Evolutionary conservation across 37 sponge, comb jelly and placozoan species (phyloP), one percentile per base, ranked within the genome.

Genomic region (Spongilla lacustris): DNA sequence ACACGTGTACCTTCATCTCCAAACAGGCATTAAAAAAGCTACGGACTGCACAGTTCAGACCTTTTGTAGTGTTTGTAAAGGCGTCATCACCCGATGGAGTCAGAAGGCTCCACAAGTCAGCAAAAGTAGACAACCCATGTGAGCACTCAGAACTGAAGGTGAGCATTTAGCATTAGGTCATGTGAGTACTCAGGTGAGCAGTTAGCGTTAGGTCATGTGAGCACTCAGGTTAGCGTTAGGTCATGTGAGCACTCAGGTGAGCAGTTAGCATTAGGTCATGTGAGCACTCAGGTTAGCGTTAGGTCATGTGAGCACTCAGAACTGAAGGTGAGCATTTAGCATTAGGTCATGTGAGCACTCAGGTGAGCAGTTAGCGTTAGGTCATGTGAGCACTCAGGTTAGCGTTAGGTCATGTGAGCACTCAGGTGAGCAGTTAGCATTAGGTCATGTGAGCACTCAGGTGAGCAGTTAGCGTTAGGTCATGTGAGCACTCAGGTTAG

Each of bases 1-100:
- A 46, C 46, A 46, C 46, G 8, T 46, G 8, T 46, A 46, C 46
- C 46, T 28, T 11, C 25, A 69, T 12, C 28, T 12, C 49, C 17
- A 31, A 67, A 35, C 69, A 94, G 95, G 89, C 92, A 5, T 50
- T 94, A 34, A 94, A 94, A 84, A 71, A 85, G 83, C 76, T 94
- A 0, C 71, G 92, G 6, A 94, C 92, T 17, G n/a, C 80, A 72
- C 86, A 77, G 74, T 94, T 88, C 77, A 69, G 85, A 41, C 95
- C 92, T 1, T 48, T 91, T 37, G 85, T 94, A 21, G 87, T 94
- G 24, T 94, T 91, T 71, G 81, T 91, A 71, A 91, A 91, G 73
- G 89, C 92, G 0, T 36, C 83, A 26, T 76, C 74, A 67, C 67
- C 89, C 29, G 81, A 88, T 0, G 89, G 95, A 0, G 84, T 91